Conservation (phyloP, 2,888 invertebrate genomes). For the Hirudinaria manillensis region DNA sequence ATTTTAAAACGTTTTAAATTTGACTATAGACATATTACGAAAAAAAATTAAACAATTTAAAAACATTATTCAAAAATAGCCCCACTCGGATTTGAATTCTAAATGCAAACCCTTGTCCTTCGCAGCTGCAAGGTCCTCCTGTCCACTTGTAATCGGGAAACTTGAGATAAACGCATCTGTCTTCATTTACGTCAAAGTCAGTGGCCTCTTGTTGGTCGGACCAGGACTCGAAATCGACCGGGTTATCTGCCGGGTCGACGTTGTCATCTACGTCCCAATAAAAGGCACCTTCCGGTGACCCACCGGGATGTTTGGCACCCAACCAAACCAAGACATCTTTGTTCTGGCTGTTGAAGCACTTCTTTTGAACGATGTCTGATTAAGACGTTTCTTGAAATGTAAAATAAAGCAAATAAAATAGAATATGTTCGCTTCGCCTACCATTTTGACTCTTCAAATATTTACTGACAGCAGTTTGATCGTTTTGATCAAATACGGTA, state of each 20-base stretch:
- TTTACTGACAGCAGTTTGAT: conserved; percentile 19
- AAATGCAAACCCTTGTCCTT: background rate
- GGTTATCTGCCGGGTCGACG: background rate
- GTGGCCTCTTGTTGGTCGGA: background rate
- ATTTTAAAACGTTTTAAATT: background rate
- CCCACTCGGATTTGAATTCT: background rate
- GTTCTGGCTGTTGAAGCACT: conserved; percentile 2
- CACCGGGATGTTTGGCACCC: conserved; percentile 10
- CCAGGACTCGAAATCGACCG: background rate
- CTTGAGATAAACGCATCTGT: conserved; percentile 11
- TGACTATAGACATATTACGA: background rate
- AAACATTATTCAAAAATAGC: background rate
- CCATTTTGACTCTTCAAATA: conserved; percentile 14
- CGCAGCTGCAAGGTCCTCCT: conserved; percentile 1
- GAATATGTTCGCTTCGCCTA: no score
- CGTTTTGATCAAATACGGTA: background rate
- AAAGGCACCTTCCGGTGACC: background rate
- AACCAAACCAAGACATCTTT: conserved; percentile 1
- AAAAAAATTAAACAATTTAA: background rate
- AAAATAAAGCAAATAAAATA: no score
- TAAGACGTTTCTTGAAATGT: background rate
- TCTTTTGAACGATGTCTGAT: conserved; percentile 14
- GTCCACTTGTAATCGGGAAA: conserved; percentile 7
- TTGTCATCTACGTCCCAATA: conserved; percentile 1
- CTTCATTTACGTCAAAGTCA: background rate